Conservation (phyloP, 2,797 vertebrate species). For the Anguilla megastoma region DNA sequence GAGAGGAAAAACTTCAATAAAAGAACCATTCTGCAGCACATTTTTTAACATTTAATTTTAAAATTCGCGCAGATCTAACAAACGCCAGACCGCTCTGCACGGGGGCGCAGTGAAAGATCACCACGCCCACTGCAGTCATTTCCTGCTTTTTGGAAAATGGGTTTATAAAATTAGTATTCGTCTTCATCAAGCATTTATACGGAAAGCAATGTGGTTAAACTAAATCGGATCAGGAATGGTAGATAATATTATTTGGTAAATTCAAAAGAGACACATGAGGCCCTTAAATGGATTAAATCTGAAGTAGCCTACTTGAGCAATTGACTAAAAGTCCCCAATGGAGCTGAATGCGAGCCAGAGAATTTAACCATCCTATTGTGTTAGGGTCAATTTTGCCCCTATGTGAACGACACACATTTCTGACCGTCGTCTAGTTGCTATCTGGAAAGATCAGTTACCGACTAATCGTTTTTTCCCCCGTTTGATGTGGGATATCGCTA, state of each 20-base stretch:
- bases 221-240: not conserved
- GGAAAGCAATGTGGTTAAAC: not conserved
- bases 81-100: not conserved
- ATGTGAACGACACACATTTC: too few relatives aligned
- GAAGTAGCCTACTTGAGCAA: not conserved
- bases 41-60: not conserved
- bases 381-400: not conserved
- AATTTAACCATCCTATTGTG: not conserved
- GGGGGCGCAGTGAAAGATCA: too few relatives aligned
- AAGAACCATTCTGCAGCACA: not conserved
- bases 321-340: not conserved
- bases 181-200: not conserved
- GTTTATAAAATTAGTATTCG: not conserved
- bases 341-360: not conserved
- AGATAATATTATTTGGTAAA: constrained; percentile 10
- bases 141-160: not conserved
- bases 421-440: too few relatives aligned
- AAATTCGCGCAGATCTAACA: not conserved
- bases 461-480: too few relatives aligned
- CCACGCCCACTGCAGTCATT: not conserved
- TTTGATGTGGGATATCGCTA: too few relatives aligned
- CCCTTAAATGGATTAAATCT: not conserved
- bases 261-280: not conserved
- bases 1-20: not conserved
- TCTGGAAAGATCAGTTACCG: too few relatives aligned